Evolutionary conservation across 2,888 invertebrate genomes (phyloP).

Genomic region (Phytoseiulus persimilis): DNA sequence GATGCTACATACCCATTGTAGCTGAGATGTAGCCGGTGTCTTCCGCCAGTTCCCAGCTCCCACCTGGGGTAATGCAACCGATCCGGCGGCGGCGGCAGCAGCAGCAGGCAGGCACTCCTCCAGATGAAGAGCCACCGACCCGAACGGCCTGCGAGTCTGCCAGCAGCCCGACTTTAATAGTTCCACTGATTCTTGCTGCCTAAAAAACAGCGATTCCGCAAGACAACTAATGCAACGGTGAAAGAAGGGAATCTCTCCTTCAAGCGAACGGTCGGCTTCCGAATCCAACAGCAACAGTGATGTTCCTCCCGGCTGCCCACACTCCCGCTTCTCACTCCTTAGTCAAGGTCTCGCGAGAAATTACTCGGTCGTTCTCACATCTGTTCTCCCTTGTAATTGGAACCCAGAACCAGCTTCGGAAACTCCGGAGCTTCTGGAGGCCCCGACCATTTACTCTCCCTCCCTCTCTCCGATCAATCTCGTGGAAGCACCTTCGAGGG

Average conservation of each 20-base stretch:
- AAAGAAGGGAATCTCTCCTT: not conserved
- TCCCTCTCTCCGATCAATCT: too few species aligned
- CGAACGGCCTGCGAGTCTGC: not conserved
- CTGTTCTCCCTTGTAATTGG: too few species aligned
- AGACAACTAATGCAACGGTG: not conserved
- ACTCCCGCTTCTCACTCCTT: not conserved
- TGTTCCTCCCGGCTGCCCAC: too few species aligned
- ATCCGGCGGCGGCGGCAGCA: not conserved
- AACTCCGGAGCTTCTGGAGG: too few species aligned
- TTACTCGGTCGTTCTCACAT: too few species aligned
- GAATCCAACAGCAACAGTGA: too few species aligned
- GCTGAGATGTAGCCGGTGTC: not conserved
- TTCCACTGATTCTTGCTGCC: not conserved
- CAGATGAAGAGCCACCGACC: not conserved
- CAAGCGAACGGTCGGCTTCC: not conserved
- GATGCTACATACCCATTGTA: not conserved
- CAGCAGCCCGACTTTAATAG: not conserved
- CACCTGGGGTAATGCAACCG: not conserved
- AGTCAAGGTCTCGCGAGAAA: not conserved
- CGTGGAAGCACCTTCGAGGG: too few species aligned
- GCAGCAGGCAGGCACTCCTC: not conserved
- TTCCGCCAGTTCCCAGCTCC: not conserved
- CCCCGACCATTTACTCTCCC: too few species aligned
- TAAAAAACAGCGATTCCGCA: not conserved
- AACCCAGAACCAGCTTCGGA: too few species aligned